Percentiles rank a stretch among this genome's conserved stretches.
phyloP scores from a whole-genome alignment of 2,888 invertebrate genomes.

The Diaphora mendica region DNA sequence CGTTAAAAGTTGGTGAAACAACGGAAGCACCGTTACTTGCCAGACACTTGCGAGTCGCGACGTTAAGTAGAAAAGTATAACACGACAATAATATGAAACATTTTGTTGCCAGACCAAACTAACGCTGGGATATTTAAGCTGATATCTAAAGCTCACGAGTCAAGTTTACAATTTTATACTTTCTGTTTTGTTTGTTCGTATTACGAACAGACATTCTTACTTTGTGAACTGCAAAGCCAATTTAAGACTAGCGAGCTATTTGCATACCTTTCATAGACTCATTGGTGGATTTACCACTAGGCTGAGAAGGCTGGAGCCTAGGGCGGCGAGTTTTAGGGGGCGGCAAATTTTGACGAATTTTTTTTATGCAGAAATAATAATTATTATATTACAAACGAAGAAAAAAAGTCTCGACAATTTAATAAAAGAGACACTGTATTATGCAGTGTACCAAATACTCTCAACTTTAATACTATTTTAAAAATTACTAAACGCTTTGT shows the following conservation, averaged over 20 bases:
- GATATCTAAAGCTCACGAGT: slow-evolving; percentile 54
- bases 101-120: slow-evolving; percentile 72
- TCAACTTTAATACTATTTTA: too few species aligned
- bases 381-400: too few species aligned
- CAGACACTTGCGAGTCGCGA: slow-evolving; percentile 80
- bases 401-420: too few species aligned
- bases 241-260: neutral
- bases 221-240: neutral
- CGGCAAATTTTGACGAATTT: too few species aligned
- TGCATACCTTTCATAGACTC: neutral
- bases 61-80: slow-evolving; percentile 83
- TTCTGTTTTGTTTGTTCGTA: slow-evolving; percentile 41
- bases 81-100: slow-evolving; percentile 79
- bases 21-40: slow-evolving; percentile 76
- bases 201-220: neutral
- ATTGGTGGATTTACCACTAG: too few species aligned
- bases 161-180: slow-evolving; percentile 53
- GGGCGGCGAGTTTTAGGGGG: too few species aligned
- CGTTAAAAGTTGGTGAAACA: slow-evolving; percentile 85
- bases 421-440: too few species aligned
- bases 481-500: too few species aligned
- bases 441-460: too few species aligned
- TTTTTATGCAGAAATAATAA: too few species aligned
- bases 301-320: too few species aligned
- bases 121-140: slow-evolving; percentile 71